Conservation (phyloP, 2,797 vertebrate species). For the Antennarius maculatus region DNA sequence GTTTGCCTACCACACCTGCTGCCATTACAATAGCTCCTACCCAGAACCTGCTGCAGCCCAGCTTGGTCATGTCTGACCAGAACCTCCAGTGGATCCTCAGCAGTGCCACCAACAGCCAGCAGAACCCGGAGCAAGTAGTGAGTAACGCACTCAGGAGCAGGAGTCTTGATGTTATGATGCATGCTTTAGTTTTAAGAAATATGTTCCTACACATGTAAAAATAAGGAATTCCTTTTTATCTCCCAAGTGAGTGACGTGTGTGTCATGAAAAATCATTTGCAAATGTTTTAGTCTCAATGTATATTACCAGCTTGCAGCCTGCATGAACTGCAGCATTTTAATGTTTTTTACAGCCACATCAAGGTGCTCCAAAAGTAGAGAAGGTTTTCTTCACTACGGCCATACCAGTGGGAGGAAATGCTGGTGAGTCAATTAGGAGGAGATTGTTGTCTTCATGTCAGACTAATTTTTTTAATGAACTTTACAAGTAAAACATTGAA, state of each 20-base stretch:
- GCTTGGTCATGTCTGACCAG: constrained; percentile 96
- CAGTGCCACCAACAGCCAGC: constrained; percentile 88
- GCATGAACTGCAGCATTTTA: not conserved
- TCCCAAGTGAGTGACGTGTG: not conserved
- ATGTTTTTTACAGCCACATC: constrained; percentile 74
- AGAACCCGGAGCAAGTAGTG: constrained; percentile 91
- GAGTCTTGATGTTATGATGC: not conserved
- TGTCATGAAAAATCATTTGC: too few relatives aligned
- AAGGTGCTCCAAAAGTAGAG: constrained; percentile 93
- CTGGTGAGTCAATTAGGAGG: constrained; percentile 81
- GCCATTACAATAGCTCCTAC: constrained; percentile 88
- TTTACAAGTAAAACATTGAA: not conserved
- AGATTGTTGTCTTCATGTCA: constrained; percentile 3
- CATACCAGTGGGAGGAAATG: constrained; percentile 92
- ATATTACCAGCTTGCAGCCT: not conserved
- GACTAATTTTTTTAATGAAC: not conserved
- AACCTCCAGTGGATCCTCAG: constrained; percentile 98
- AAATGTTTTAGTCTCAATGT: not conserved
- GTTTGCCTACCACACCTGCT: constrained; percentile 68
- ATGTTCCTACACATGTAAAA: too few relatives aligned
- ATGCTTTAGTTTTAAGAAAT: not conserved
- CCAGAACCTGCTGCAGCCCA: constrained; percentile 89
- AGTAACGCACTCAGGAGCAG: constrained; percentile 60
- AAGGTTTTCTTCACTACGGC: constrained; percentile 98
- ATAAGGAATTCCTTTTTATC: not conserved